phyloP scores from a whole-genome alignment of 1,140 invertebrate species.

The Drosophila sulfurigaster region DNA sequence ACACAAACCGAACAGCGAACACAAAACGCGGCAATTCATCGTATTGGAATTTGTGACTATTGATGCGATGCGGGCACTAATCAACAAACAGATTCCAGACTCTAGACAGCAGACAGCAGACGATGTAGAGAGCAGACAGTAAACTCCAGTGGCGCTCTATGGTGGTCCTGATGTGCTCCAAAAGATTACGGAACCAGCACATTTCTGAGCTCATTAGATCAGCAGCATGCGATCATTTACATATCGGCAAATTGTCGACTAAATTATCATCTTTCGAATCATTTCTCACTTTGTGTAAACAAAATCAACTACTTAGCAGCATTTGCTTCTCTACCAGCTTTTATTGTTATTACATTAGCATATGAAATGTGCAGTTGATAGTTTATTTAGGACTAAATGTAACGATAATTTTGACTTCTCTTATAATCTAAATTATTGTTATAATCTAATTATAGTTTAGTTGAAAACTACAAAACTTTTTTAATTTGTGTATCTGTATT shows the following conservation, averaged over 20 bases:
- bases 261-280: too few species aligned
- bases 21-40: constrained; percentile 5
- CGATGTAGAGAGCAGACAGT: background rate
- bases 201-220: background rate
- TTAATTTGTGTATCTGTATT: too few species aligned
- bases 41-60: constrained; percentile 19
- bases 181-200: constrained; percentile 9
- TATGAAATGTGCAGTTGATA: too few species aligned
- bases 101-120: constrained; percentile 2
- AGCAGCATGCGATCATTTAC: background rate
- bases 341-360: too few species aligned
- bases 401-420: background rate
- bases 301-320: background rate
- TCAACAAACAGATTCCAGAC: constrained; percentile 14
- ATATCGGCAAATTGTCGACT: background rate
- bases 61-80: constrained; percentile 45
- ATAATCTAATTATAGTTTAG: too few species aligned
- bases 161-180: constrained; percentile 3
- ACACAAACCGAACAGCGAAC: constrained; percentile 16
- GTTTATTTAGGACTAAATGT: background rate
- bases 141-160: constrained; percentile 9
- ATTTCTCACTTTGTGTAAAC: background rate
- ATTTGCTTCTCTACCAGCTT: too few species aligned
- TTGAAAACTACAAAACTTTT: too few species aligned
- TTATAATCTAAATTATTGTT: too few species aligned